Conservation (phyloP, 1,140 invertebrate genomes). For the Dreissena polymorpha region DNA sequence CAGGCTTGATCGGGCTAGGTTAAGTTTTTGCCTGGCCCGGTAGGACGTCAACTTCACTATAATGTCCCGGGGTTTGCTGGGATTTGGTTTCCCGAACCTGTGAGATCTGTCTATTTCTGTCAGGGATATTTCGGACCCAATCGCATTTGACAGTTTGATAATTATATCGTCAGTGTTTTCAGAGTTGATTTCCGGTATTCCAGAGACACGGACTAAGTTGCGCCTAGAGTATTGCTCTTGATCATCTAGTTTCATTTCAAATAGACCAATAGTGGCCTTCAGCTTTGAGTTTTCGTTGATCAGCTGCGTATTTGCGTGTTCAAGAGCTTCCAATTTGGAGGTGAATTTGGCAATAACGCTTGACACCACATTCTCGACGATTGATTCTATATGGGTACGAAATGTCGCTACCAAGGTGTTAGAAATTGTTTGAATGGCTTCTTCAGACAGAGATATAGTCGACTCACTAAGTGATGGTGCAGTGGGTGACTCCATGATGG, state of each 20-base stretch:
- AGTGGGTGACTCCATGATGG: too few relatives aligned
- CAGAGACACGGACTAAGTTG: background rate
- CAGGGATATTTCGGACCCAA: background rate
- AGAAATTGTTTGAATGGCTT: too few relatives aligned
- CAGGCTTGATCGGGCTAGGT: background rate
- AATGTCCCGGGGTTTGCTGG: conserved; percentile 67
- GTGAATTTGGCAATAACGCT: too few relatives aligned
- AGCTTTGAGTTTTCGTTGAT: background rate
- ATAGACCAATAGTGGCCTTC: background rate
- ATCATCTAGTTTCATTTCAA: background rate
- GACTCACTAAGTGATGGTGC: too few relatives aligned
- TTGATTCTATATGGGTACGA: too few relatives aligned
- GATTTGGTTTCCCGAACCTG: background rate
- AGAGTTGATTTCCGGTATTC: background rate
- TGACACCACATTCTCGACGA: too few relatives aligned
- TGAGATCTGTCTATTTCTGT: background rate
- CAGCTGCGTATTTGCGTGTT: background rate
- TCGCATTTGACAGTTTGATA: background rate
- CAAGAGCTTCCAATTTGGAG: background rate
- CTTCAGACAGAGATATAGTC: too few relatives aligned
- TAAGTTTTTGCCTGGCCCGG: background rate
- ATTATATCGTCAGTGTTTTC: background rate
- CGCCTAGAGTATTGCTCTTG: background rate
- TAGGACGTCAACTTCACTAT: conserved; percentile 78
- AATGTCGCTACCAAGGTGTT: too few relatives aligned